phyloP scores from a whole-genome alignment of 2,113 vertebrate genomes.

The Nerophis lumbriciformis region DNA sequence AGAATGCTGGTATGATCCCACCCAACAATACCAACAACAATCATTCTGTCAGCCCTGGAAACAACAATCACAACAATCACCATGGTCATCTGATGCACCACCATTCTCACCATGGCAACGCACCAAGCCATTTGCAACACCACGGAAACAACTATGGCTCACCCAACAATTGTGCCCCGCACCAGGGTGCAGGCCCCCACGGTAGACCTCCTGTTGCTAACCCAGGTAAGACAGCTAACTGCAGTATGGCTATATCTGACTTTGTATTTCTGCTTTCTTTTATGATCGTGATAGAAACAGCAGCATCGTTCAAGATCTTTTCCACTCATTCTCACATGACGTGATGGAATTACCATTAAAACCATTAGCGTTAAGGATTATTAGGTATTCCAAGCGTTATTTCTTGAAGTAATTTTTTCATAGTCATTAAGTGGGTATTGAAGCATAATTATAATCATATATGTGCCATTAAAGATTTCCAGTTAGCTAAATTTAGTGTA shows the following conservation, averaged over 20 bases:
- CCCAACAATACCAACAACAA: constrained; percentile 62
- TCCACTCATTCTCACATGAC: not conserved
- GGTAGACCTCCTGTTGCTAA: constrained; percentile 83
- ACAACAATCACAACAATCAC: constrained; percentile 61
- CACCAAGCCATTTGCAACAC: constrained; percentile 71
- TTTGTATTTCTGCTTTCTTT: not conserved
- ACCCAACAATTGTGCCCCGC: constrained; percentile 75
- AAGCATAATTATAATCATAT: constrained; percentile 1
- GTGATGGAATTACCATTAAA: constrained; percentile 5
- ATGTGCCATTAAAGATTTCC: constrained; percentile 8
- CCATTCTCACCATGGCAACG: constrained; percentile 68
- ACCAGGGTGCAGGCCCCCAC: constrained; percentile 79
- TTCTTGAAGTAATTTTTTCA: constrained; percentile 1
- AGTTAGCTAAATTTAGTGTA: constrained; percentile 11
- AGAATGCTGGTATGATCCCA: constrained; percentile 57
- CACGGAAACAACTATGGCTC: constrained; percentile 76
- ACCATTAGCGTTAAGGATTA: not conserved
- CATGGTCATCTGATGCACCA: constrained; percentile 59
- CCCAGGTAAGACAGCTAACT: constrained; percentile 69
- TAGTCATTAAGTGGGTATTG: constrained; percentile 4
- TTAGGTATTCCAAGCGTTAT: constrained; percentile 6
- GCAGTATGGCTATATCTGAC: not conserved
- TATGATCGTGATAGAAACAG: not conserved
- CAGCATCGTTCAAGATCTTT: not conserved
- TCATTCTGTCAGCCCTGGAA: constrained; percentile 47